These are phyloP conservation scores for Leiothrix lutea DNA, from an alignment of 2,113 vertebrate genomes.

Conservation along the genomic window DNA sequence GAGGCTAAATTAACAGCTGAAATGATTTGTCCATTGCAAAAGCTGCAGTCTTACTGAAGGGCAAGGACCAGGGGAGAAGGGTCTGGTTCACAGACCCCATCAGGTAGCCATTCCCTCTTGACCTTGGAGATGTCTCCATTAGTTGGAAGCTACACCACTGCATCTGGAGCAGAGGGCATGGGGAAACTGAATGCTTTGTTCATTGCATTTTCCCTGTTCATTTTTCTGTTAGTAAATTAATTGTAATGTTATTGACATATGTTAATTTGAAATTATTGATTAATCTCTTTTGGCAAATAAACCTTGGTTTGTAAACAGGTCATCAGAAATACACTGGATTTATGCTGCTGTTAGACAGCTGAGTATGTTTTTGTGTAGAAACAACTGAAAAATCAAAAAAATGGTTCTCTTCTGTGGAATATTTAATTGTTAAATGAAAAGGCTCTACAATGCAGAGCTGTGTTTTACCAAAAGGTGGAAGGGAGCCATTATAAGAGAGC, in stretches of 20 bases:
- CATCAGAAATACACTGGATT: not conserved
- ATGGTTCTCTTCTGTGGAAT: not conserved
- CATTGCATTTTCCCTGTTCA: not conserved
- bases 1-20: conserved; percentile 21
- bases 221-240: not conserved
- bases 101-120: not conserved
- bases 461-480: not conserved
- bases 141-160: not conserved
- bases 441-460: not conserved
- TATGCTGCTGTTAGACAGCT: not conserved
- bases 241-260: not conserved
- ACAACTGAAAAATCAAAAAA: not conserved
- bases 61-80: not conserved
- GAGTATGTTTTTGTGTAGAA: not conserved
- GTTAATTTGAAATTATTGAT: not conserved
- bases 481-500: not conserved
- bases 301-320: not conserved
- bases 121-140: not conserved
- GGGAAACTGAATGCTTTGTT: not conserved
- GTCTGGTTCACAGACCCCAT: not conserved
- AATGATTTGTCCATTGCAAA: not conserved
- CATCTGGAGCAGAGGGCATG: not conserved
- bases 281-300: not conserved
- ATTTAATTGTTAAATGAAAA: not conserved
- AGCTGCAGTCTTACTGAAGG: not conserved